Percentiles rank a stretch among this genome's conserved stretches.
Evolutionary conservation across 2,113 vertebrate species (phyloP).

Genomic region (Aspiorhynchus laticeps): DNA sequence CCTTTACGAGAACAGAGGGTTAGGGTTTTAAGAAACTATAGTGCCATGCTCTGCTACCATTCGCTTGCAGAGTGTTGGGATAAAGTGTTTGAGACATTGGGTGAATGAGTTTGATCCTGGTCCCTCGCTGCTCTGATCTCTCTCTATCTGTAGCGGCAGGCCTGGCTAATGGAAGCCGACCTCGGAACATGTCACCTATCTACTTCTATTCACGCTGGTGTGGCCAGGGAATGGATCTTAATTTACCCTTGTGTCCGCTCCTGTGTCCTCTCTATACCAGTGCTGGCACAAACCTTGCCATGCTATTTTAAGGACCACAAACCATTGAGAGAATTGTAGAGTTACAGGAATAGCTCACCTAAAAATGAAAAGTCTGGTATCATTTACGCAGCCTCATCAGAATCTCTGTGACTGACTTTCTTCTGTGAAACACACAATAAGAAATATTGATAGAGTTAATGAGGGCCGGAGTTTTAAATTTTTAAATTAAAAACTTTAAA

Average conservation of each 20-base stretch:
- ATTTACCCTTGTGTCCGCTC: slow-evolving; percentile 61
- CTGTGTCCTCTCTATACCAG: slow-evolving; percentile 41
- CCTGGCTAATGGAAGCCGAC: slow-evolving; percentile 70
- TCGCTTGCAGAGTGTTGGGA: background rate
- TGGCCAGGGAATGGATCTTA: slow-evolving; percentile 70
- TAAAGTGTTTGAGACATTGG: slow-evolving; percentile 47
- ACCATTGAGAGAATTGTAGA: background rate
- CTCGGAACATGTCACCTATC: slow-evolving; percentile 66
- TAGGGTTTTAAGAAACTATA: background rate
- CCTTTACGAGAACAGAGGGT: background rate
- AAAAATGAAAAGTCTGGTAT: background rate
- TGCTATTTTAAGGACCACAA: slow-evolving; percentile 9
- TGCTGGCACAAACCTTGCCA: background rate
- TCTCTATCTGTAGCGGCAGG: slow-evolving; percentile 63
- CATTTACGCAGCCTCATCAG: background rate
- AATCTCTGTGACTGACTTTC: background rate
- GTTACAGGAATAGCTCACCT: background rate
- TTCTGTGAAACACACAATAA: background rate
- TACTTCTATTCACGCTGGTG: slow-evolving; percentile 64
- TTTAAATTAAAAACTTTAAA: too few relatives aligned
- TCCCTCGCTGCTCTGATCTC: slow-evolving; percentile 42
- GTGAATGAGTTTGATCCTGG: slow-evolving; percentile 40
- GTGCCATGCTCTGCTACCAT: background rate
- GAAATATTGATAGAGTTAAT: background rate
- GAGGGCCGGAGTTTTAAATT: background rate